Conservation (phyloP, 2,113 vertebrate genomes). For the Chionis minor region DNA sequence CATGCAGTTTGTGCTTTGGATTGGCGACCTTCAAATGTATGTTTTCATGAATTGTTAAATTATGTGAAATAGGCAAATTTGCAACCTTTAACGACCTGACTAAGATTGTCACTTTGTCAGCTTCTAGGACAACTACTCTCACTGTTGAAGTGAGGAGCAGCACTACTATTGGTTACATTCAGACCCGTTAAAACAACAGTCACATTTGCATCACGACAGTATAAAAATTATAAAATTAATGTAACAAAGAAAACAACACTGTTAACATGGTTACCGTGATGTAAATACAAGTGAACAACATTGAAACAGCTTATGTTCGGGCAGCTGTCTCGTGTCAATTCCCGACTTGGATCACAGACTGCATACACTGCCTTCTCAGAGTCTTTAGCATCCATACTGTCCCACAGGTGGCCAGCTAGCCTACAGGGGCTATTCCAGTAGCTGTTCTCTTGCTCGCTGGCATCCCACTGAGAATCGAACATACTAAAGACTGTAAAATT, state of each 20-base stretch:
- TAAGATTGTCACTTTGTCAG: background rate
- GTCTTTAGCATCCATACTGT: background rate
- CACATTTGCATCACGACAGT: background rate
- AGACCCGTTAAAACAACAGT: rapidly evolving
- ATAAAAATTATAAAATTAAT: background rate
- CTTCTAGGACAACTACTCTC: background rate
- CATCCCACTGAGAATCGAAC: background rate
- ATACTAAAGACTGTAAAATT: background rate
- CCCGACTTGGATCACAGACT: background rate
- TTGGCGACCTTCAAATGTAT: background rate
- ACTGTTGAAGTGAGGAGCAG: background rate
- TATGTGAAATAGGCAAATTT: background rate
- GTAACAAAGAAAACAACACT: background rate
- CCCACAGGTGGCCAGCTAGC: background rate
- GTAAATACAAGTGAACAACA: background rate
- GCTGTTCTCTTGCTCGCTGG: background rate
- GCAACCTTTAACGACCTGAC: background rate
- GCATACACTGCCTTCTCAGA: background rate
- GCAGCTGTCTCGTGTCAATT: background rate
- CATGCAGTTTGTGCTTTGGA: background rate
- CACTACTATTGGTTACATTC: background rate
- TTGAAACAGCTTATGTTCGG: background rate
- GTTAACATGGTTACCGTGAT: background rate
- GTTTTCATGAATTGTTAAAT: background rate
- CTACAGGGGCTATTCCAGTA: background rate